phyloP scores from a whole-genome alignment of 2,888 invertebrate species.

The Calephelis perditalis region DNA sequence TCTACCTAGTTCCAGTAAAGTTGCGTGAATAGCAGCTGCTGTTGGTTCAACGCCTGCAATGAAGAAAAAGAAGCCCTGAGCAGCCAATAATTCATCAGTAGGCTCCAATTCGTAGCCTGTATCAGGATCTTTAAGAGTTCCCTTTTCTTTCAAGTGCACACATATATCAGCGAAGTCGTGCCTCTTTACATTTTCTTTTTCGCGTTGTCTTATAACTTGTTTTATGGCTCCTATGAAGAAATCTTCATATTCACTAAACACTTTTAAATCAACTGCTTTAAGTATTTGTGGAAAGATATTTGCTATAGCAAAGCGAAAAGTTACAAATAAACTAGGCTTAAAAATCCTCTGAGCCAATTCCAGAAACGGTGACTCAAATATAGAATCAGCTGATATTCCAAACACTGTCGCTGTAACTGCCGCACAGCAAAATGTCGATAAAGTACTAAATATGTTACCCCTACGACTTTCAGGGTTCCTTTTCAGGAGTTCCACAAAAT shows the following conservation, averaged over 20 bases:
- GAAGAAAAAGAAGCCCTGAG: slow-evolving; percentile 54
- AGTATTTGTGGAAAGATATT: slow-evolving; percentile 30
- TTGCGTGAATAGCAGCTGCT: slow-evolving; percentile 38
- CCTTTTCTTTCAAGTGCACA: slow-evolving; percentile 33
- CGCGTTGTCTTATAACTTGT: slow-evolving; percentile 27
- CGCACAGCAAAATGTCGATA: slow-evolving; percentile 42
- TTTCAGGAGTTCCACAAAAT: slow-evolving; percentile 41
- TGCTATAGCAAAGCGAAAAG: neutral
- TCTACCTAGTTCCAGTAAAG: slow-evolving; percentile 37
- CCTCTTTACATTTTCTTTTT: slow-evolving; percentile 25
- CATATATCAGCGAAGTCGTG: slow-evolving; percentile 35
- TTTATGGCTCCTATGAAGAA: slow-evolving; percentile 33
- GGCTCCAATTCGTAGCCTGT: slow-evolving; percentile 44
- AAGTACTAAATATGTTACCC: slow-evolving; percentile 33
- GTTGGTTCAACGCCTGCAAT: slow-evolving; percentile 55
- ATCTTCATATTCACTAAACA: slow-evolving; percentile 27
- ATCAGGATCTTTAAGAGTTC: slow-evolving; percentile 40
- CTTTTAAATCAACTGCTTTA: slow-evolving; percentile 16
- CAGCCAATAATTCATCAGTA: slow-evolving; percentile 46
- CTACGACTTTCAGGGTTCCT: slow-evolving; percentile 37
- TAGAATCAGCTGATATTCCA: slow-evolving; percentile 48
- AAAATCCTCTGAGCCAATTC: slow-evolving; percentile 35
- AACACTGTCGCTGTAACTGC: slow-evolving; percentile 54
- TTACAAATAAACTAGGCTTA: neutral
- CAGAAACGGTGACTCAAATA: slow-evolving; percentile 52